Percentiles rank a stretch among this genome's conserved stretches.
These are phyloP conservation scores for Liodrosophila aerea DNA, from an alignment of 2,888 invertebrate genomes.

Conservation along the genomic window DNA sequence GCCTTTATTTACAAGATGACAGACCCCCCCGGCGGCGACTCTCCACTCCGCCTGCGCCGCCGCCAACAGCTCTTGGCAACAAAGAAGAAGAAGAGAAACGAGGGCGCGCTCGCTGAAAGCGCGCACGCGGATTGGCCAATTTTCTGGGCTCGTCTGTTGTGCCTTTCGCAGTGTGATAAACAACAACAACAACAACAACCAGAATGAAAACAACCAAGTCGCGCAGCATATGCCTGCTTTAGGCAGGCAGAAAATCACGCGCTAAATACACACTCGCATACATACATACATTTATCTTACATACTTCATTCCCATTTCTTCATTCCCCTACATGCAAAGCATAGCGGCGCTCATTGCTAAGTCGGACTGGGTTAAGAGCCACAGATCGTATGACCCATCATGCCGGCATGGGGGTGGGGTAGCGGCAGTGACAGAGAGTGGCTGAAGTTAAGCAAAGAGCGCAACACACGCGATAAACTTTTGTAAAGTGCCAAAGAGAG, in stretches of 20 bases:
- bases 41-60: neutral
- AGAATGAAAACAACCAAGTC: neutral
- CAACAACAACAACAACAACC: constrained; percentile 4
- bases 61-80: neutral
- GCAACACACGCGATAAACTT: constrained; percentile 55
- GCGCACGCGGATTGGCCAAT: constrained; percentile 61
- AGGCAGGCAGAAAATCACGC: no score
- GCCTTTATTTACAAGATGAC: constrained; percentile 36
- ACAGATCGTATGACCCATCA: no score
- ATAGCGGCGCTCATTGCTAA: no score
- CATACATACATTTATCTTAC: constrained; percentile 10
- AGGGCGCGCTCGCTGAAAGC: constrained; percentile 35
- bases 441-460: constrained; percentile 35
- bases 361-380: no score
- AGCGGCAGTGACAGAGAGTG: constrained; percentile 6
- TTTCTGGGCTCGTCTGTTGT: constrained; percentile 69
- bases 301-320: no score
- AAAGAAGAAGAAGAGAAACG: constrained; percentile 12
- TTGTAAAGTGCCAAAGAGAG: constrained; percentile 50
- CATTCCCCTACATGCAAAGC: no score
- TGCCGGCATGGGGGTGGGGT: no score
- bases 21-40: neutral
- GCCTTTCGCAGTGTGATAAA: constrained; percentile 35
- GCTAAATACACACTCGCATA: constrained; percentile 1
- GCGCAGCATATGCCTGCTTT: neutral